Conservation (phyloP, 2,797 vertebrate genomes). For the Moxostoma hubbsi region DNA sequence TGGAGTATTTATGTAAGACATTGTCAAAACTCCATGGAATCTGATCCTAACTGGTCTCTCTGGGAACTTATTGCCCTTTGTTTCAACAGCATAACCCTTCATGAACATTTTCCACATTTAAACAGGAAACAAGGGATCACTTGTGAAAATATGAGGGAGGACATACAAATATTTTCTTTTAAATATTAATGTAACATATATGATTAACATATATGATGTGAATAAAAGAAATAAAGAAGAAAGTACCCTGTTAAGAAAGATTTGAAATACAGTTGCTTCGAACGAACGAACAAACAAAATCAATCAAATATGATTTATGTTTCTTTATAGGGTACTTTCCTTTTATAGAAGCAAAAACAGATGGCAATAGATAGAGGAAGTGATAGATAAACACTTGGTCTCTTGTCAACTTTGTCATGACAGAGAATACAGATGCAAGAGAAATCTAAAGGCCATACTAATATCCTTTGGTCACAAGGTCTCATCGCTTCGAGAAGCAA, state of each 20-base stretch:
- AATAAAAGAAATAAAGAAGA: not conserved
- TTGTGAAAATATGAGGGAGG: constrained; percentile 68
- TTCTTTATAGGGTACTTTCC: constrained; percentile 3
- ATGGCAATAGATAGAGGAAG: constrained; percentile 10
- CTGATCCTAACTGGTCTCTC: constrained; percentile 63
- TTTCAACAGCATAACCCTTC: constrained; percentile 75
- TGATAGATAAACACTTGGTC: not conserved
- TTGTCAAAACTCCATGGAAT: constrained; percentile 52
- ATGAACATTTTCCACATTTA: constrained; percentile 72
- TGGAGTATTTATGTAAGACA: constrained; percentile 40
- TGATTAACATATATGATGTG: constrained; percentile 3
- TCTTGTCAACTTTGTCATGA: constrained; percentile 13
- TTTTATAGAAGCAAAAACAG: not conserved
- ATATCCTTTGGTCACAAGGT: constrained; percentile 24
- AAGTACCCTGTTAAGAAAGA: not conserved
- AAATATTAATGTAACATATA: not conserved
- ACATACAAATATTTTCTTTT: constrained; percentile 57
- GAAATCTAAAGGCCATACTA: constrained; percentile 9
- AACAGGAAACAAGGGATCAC: constrained; percentile 77
- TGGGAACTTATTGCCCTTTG: constrained; percentile 82
- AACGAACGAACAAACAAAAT: not conserved
- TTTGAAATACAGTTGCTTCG: not conserved
- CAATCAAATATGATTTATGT: not conserved
- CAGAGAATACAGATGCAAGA: constrained; percentile 7
- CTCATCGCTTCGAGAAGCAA: constrained; percentile 23